These are phyloP conservation scores for Ennomos erosarius DNA, from an alignment of 2,888 invertebrate genomes.

Conservation along the genomic window DNA sequence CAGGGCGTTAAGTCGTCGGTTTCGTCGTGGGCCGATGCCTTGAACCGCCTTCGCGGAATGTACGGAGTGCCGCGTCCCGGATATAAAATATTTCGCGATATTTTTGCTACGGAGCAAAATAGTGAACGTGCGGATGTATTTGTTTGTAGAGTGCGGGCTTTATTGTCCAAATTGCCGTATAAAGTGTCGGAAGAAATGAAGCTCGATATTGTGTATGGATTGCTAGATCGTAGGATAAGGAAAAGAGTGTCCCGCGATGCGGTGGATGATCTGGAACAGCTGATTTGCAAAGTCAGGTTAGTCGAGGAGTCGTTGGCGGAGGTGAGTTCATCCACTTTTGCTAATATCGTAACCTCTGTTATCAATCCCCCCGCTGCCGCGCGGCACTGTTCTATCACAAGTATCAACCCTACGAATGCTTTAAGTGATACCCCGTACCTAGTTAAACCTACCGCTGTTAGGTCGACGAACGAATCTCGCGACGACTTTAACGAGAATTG, in stretches of 20 bases:
- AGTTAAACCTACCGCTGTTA: too few species aligned
- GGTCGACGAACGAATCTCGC: neutral
- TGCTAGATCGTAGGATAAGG: neutral
- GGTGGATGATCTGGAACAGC: neutral
- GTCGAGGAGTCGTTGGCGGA: neutral
- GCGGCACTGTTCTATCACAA: too few species aligned
- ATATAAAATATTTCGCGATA: slow-evolving; percentile 4
- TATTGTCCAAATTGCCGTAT: slow-evolving; percentile 7
- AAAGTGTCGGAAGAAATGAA: neutral
- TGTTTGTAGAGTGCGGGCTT: slow-evolving; percentile 1
- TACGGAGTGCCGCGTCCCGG: slow-evolving; percentile 4
- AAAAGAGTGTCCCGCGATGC: neutral
- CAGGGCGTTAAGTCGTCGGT: neutral
- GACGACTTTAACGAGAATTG: neutral
- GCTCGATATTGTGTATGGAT: neutral
- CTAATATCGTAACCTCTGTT: too few species aligned
- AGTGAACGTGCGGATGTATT: slow-evolving; percentile 5
- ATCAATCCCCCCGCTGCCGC: too few species aligned
- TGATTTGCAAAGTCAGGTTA: neutral
- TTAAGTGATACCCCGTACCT: too few species aligned
- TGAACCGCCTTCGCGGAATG: neutral
- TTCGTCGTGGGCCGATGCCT: neutral
- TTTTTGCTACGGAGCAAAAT: slow-evolving; percentile 5
- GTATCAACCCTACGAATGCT: too few species aligned
- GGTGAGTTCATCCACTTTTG: too few species aligned